Conservation (phyloP, 2,113 vertebrate genomes). For the Microtus montanus region DNA sequence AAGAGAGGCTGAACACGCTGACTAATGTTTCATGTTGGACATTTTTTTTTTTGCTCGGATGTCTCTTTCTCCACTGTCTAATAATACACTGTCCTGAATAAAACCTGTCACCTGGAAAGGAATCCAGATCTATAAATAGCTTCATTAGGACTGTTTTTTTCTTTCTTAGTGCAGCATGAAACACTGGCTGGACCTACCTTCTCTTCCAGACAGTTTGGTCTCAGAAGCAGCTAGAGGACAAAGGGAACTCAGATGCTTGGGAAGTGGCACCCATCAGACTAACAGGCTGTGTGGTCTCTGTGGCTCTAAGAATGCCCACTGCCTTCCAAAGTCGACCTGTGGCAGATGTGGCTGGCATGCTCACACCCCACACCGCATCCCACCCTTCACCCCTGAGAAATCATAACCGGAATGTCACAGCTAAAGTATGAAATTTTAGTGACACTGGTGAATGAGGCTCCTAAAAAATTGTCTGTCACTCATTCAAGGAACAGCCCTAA, state of each 20-base stretch:
- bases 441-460: not conserved
- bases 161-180: too few species aligned
- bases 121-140: slow-evolving; percentile 12
- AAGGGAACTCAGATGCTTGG: not conserved
- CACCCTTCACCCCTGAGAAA: not conserved
- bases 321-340: not conserved
- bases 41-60: not conserved
- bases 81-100: not conserved
- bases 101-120: not conserved
- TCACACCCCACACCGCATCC: not conserved
- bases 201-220: not conserved
- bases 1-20: not conserved
- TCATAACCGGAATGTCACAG: not conserved
- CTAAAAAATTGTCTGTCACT: not conserved
- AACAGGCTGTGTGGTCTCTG: not conserved
- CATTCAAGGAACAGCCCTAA: not conserved
- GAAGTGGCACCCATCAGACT: not conserved
- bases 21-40: not conserved
- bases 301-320: not conserved
- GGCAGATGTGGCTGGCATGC: not conserved
- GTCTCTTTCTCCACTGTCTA: not conserved
- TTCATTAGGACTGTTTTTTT: not conserved
- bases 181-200: not conserved
- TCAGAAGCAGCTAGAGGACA: not conserved
- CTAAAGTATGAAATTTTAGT: too few species aligned